Evolutionary conservation across 2,888 invertebrate species (phyloP), one percentile per base, ranked within the genome.

Genomic region (Yponomeuta cagnagella): DNA sequence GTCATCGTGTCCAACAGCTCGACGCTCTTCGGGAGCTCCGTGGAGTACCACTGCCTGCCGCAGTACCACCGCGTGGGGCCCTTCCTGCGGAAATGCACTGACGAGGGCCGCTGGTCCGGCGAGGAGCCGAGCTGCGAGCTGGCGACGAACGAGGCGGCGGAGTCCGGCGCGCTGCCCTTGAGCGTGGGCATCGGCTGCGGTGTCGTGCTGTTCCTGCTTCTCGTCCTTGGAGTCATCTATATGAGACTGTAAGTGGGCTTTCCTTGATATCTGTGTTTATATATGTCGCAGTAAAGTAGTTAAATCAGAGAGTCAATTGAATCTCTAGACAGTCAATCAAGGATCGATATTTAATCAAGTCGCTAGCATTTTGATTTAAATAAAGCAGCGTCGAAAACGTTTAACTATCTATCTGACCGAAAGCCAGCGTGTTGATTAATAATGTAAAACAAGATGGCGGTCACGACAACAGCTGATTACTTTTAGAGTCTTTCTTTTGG

Each of bases 11-110:
- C 97, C 72, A 98, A 98, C 80, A 95, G 96, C 69, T 95, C 97
- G 0, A 97, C 97, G 0, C 92, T 95, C 0, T 98, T 96, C 82
- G 96, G 96, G 48, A 96, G 97, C 71, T 95, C 96, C 0, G 95
- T 97, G 1, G 98, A 98, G 82, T 98, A 98, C 84, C 97, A 97
- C 81, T 98, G 98, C 81, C 86, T 97, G 72, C 97, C 97, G 2
- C 96, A 96, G 77, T 97, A 93, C 88, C 96, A 96, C 80, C 93
- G 97, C 10, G 94, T 95, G 0, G 98, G 98, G 0, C 96, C 96
- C 0, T 96, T 96, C 82, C 86, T 97, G 31, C 93, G 98, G 72
- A 96, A 96, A 80, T 98, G 98, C 81, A 92, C 95, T 85, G 97
- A 97, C 71, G 96, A 95, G 73, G 97, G 96, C 4, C 92, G 93